Conservation (phyloP, 2,113 vertebrate genomes). For the Solea senegalensis region DNA sequence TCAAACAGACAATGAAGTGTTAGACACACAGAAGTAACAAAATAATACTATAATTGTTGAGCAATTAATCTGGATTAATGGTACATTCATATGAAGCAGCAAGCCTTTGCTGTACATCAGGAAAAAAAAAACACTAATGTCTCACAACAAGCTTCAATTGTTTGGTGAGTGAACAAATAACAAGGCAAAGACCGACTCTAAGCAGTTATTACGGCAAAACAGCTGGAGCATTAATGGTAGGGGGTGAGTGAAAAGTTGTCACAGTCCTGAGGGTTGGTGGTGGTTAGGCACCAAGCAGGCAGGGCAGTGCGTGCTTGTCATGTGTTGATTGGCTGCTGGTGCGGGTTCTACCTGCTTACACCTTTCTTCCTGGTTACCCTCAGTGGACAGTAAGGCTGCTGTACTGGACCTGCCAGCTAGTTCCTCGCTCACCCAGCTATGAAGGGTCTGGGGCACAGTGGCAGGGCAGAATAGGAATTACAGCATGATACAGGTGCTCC, state of each 20-base stretch:
- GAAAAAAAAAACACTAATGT: conserved; percentile 1
- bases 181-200: conserved; percentile 41
- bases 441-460: conserved; percentile 87
- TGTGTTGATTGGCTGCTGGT: conserved; percentile 39
- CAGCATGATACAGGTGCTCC: conserved; percentile 18
- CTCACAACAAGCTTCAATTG: conserved; percentile 36
- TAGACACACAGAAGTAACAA: conserved; percentile 49
- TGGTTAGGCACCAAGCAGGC: conserved; percentile 81
- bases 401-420: conserved; percentile 87
- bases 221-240: conserved; percentile 39
- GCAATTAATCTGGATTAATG: neutral
- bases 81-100: conserved; percentile 30
- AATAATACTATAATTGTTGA: conserved; percentile 23
- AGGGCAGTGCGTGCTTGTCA: conserved; percentile 63
- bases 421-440: conserved; percentile 92
- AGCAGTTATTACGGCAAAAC: conserved; percentile 45
- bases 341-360: conserved; percentile 95
- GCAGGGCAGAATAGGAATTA: conserved; percentile 77
- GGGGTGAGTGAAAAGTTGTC: conserved; percentile 44
- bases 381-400: conserved; percentile 87
- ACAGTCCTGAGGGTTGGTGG: conserved; percentile 50
- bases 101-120: conserved; percentile 17
- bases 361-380: conserved; percentile 92
- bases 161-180: conserved; percentile 35
- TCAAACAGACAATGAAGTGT: conserved; percentile 51